A percentile compares a stretch with the other conserved stretches of the same genome.
phyloP scores from a whole-genome alignment of 2,888 invertebrate species.

The Dromius quadrimaculatus region DNA sequence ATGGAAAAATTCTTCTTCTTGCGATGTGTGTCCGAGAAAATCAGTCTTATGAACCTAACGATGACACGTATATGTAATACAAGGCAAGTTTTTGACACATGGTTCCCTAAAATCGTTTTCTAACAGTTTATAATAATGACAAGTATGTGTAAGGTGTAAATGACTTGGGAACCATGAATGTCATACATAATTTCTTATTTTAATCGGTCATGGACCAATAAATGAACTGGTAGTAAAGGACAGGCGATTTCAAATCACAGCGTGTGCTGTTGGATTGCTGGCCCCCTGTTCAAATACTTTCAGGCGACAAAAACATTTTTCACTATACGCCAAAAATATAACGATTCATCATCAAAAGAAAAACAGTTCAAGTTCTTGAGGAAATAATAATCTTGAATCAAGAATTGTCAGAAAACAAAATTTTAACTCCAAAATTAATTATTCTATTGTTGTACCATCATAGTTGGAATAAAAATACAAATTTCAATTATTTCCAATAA shows the following conservation, averaged over 20 bases:
- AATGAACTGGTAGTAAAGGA: conserved; percentile 56
- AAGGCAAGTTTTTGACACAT: conserved; percentile 46
- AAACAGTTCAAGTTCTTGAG: too few relatives aligned
- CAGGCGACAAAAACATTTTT: too few relatives aligned
- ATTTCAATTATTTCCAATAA: too few relatives aligned
- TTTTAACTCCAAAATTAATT: too few relatives aligned
- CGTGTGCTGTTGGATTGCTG: conserved; percentile 58
- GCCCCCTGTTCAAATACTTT: conserved; percentile 57
- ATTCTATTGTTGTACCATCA: too few relatives aligned
- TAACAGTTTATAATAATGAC: not conserved
- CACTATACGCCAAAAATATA: too few relatives aligned
- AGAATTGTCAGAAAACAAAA: too few relatives aligned
- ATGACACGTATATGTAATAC: conserved; percentile 44
- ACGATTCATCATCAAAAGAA: too few relatives aligned
- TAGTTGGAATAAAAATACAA: too few relatives aligned
- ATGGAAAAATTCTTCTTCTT: not conserved
- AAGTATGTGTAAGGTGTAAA: not conserved
- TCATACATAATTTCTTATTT: conserved; percentile 34
- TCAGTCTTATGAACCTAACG: conserved; percentile 43
- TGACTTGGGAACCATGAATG: conserved; percentile 26
- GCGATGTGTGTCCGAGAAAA: not conserved
- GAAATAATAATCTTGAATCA: too few relatives aligned
- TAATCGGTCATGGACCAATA: conserved; percentile 53
- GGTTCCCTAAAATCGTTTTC: conserved; percentile 22
- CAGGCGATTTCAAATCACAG: conserved; percentile 59